Conservation (phyloP, 2,113 vertebrate genomes). For the Todiramphus chloris region DNA sequence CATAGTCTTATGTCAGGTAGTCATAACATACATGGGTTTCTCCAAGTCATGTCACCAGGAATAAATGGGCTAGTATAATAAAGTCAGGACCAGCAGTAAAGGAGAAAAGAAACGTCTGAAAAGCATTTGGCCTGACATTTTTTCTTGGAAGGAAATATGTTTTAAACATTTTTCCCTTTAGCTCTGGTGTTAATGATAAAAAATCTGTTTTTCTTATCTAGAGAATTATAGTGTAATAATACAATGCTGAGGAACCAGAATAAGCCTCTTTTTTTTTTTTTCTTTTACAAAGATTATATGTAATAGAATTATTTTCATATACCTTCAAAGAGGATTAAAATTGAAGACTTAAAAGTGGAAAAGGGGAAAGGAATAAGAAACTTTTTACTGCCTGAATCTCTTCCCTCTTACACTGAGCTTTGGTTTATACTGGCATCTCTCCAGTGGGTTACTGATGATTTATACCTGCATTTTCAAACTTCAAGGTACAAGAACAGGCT, state of each 20-base stretch:
- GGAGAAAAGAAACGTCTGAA: not conserved
- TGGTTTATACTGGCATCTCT: constrained; percentile 17
- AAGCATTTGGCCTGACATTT: not conserved
- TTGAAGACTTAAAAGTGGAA: not conserved
- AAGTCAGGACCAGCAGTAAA: not conserved
- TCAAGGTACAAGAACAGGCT: not conserved
- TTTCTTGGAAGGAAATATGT: not conserved
- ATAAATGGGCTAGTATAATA: not conserved
- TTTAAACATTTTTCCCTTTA: not conserved
- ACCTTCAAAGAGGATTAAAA: not conserved
- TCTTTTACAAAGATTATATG: not conserved
- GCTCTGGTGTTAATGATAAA: not conserved
- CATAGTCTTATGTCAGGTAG: not conserved
- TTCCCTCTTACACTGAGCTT: not conserved
- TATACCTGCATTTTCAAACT: constrained; percentile 20
- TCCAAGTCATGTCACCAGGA: not conserved
- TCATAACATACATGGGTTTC: not conserved
- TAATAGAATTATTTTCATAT: not conserved
- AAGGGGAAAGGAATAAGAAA: not conserved
- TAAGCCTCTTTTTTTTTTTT: not conserved
- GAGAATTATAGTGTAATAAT: not conserved
- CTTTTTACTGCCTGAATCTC: not conserved
- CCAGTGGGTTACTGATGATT: constrained; percentile 22
- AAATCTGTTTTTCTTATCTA: not conserved
- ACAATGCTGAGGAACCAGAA: not conserved